Conservation (phyloP, 2,113 vertebrate genomes). For the Melierax canorus region DNA sequence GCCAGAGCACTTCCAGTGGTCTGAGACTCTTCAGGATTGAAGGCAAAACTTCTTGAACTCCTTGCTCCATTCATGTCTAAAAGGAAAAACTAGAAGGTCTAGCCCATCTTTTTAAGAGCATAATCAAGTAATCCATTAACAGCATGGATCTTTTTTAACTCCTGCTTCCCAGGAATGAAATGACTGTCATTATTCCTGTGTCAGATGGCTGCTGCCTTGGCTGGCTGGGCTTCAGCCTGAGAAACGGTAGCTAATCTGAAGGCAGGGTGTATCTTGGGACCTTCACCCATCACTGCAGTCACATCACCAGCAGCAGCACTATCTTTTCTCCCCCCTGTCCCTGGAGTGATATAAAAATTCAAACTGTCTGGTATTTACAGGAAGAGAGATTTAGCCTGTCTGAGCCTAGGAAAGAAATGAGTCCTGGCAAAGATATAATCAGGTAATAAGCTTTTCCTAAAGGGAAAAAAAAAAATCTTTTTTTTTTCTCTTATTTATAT, state of each 20-base stretch:
- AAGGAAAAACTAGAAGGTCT: neutral
- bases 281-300: neutral
- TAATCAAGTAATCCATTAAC: neutral
- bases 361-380: neutral
- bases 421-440: neutral
- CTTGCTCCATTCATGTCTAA: neutral
- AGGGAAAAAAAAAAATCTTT: neutral
- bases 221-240: neutral
- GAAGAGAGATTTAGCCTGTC: neutral
- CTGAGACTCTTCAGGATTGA: neutral
- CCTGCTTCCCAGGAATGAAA: neutral
- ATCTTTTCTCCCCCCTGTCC: neutral
- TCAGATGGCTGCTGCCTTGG: rapidly evolving
- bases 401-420: neutral
- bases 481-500: neutral
- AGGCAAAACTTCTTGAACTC: neutral
- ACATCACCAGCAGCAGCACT: neutral
- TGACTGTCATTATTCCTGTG: neutral
- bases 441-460: neutral
- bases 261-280: neutral
- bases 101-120: neutral
- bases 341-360: neutral
- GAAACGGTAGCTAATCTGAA: neutral
- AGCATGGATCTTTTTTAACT: neutral
- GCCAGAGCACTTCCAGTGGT: neutral